Percentiles rank a stretch among this genome's conserved stretches.
These are phyloP conservation scores for Panulirus ornatus DNA, from an alignment of 1,140 invertebrate genomes.

Conservation along the genomic window DNA sequence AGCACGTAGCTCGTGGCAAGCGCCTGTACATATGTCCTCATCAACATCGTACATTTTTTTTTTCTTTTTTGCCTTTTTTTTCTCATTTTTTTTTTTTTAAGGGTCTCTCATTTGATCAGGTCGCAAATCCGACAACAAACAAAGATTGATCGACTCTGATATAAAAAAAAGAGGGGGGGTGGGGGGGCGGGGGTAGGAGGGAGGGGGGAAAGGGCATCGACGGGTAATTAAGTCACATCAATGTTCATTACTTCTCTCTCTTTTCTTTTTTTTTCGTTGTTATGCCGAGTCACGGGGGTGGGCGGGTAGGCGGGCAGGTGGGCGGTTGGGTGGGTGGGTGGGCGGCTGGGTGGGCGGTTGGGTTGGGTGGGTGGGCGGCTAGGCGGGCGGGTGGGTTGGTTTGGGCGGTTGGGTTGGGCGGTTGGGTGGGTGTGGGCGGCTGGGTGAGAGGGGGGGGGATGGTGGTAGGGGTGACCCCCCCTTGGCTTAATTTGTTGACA, in stretches of 20 bases:
- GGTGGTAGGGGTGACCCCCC: too few species aligned
- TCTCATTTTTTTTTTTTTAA: too few species aligned
- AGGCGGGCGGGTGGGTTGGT: background rate
- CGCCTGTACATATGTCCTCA: too few species aligned
- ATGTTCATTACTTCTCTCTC: background rate
- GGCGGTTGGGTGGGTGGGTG: background rate
- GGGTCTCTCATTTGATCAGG: background rate
- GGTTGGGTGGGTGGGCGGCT: slow-evolving; percentile 21
- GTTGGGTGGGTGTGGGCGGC: slow-evolving; percentile 33
- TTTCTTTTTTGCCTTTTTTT: too few species aligned
- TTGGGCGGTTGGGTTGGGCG: background rate
- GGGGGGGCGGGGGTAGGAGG: too few species aligned
- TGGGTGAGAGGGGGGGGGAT: background rate
- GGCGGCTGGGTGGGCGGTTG: background rate
- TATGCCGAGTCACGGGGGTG: background rate
- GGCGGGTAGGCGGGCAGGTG: background rate
- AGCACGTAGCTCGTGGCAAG: too few species aligned
- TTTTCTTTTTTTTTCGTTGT: background rate
- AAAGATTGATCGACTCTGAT: background rate
- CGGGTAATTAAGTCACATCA: background rate
- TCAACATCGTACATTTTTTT: too few species aligned
- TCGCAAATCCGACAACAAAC: background rate
- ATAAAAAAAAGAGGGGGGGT: too few species aligned
- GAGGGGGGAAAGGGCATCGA: background rate
- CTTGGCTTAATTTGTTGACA: too few species aligned